A percentile compares a stretch with the other conserved stretches of the same genome.
These are phyloP conservation scores for Epiblema foenella DNA, from an alignment of 2,888 invertebrate genomes.

Conservation along the genomic window DNA sequence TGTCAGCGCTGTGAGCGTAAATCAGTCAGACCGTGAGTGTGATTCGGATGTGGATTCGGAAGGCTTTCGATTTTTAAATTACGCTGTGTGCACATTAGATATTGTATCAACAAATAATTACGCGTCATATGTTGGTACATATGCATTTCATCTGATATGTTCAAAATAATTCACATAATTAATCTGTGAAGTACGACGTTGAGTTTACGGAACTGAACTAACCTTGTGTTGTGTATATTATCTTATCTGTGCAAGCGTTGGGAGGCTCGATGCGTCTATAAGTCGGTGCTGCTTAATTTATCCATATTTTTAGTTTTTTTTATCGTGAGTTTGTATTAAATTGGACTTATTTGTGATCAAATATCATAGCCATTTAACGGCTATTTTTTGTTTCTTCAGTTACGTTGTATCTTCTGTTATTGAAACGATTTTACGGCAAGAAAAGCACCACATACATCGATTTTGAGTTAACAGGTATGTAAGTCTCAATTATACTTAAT, in stretches of 20 bases:
- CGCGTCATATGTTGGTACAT: conserved; percentile 8
- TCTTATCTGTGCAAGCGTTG: conserved; percentile 28
- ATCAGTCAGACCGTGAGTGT: too few species aligned
- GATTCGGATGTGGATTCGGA: too few species aligned
- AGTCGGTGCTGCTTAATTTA: conserved; percentile 20
- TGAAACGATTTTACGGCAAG: background rate
- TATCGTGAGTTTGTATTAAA: conserved; percentile 40
- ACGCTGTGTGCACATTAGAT: too few species aligned
- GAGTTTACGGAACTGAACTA: too few species aligned
- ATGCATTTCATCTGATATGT: background rate
- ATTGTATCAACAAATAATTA: too few species aligned
- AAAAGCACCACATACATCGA: conserved; percentile 31
- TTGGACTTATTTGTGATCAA: conserved; percentile 7
- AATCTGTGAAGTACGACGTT: too few species aligned
- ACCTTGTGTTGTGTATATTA: too few species aligned
- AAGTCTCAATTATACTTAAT: background rate
- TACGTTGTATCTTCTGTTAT: background rate
- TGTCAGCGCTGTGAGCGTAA: too few species aligned
- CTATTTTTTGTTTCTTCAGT: background rate
- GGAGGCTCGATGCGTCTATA: conserved; percentile 29
- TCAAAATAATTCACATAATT: too few species aligned
- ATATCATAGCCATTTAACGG: background rate
- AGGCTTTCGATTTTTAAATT: too few species aligned
- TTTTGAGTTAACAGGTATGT: conserved; percentile 37
- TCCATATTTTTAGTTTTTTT: conserved; percentile 7